phyloP scores from a whole-genome alignment of 2,113 vertebrate genomes.

The Laticauda colubrina region DNA sequence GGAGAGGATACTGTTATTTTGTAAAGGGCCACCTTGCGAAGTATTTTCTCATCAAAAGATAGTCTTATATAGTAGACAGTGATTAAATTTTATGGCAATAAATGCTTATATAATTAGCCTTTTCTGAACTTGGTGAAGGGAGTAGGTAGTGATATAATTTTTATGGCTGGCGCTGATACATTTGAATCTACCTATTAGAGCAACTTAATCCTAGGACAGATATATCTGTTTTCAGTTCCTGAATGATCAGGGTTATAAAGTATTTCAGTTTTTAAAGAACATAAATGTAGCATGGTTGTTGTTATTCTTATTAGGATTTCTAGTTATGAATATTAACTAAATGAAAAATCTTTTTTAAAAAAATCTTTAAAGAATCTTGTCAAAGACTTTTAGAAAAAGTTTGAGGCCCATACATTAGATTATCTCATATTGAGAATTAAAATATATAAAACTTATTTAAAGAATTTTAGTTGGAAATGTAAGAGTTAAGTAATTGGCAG shows the following conservation, averaged over 20 bases:
- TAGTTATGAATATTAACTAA: slow-evolving; percentile 46
- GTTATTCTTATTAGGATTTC: slow-evolving; percentile 45
- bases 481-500: background rate
- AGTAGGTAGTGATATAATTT: slow-evolving; percentile 17
- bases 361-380: slow-evolving; percentile 19
- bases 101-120: slow-evolving; percentile 41
- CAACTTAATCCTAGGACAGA: slow-evolving; percentile 18
- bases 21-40: slow-evolving; percentile 22
- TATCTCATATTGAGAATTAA: slow-evolving; percentile 28
- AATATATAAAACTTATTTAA: slow-evolving; percentile 29
- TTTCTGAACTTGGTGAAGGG: slow-evolving; percentile 19
- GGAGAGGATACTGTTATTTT: slow-evolving; percentile 40
- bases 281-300: slow-evolving; percentile 53
- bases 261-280: slow-evolving; percentile 34
- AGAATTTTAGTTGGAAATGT: slow-evolving; percentile 2
- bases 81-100: background rate
- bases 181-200: slow-evolving; percentile 1
- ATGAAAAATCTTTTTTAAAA: slow-evolving; percentile 29
- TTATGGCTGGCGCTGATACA: background rate
- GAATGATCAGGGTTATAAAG: slow-evolving; percentile 45
- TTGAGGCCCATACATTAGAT: slow-evolving; percentile 15
- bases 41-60: slow-evolving; percentile 29
- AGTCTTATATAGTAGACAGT: background rate
- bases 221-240: slow-evolving; percentile 13
- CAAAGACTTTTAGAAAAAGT: slow-evolving; percentile 10